Conservation (phyloP, 2,888 invertebrate genomes). For the Anagyrus pseudococci region DNA sequence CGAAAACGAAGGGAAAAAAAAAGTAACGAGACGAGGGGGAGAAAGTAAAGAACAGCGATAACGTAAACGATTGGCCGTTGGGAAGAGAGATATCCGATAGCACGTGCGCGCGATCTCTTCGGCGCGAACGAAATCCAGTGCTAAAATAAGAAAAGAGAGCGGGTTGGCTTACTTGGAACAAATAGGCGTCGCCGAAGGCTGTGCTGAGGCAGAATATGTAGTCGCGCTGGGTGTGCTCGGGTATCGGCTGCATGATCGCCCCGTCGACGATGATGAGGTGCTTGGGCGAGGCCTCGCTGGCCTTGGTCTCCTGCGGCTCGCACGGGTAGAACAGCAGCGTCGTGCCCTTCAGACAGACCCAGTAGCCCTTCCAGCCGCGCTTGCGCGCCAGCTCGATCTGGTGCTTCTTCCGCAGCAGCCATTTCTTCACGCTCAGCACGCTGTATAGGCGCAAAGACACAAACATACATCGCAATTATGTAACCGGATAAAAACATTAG, state of each 20-base stretch:
- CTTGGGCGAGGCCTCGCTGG: constrained; percentile 92
- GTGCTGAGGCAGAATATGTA: constrained; percentile 98
- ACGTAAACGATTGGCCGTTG: too few species aligned
- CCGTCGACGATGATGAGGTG: constrained; percentile 96
- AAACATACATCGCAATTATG: too few species aligned
- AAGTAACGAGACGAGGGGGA: not conserved
- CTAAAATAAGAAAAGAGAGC: too few species aligned
- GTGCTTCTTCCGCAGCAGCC: constrained; percentile 95
- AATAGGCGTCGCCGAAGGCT: constrained; percentile 96
- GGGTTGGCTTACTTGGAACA: constrained; percentile 85
- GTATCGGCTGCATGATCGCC: constrained; percentile 97
- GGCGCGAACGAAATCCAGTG: too few species aligned
- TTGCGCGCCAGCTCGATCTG: constrained; percentile 95
- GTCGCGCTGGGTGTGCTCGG: constrained; percentile 98
- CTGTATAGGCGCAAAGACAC: too few species aligned
- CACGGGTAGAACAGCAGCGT: constrained; percentile 95
- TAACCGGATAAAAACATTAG: too few species aligned
- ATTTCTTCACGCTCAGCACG: constrained; percentile 97
- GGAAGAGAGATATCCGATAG: too few species aligned
- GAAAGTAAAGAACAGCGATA: not conserved
- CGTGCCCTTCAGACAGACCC: constrained; percentile 97
- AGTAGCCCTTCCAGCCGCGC: constrained; percentile 97
- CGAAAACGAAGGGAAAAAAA: too few species aligned
- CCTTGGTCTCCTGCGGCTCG: constrained; percentile 88
- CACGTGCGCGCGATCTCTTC: too few species aligned